Evolutionary conservation across 2,113 vertebrate genomes (phyloP).

Genomic region (Petroica traversi): DNA sequence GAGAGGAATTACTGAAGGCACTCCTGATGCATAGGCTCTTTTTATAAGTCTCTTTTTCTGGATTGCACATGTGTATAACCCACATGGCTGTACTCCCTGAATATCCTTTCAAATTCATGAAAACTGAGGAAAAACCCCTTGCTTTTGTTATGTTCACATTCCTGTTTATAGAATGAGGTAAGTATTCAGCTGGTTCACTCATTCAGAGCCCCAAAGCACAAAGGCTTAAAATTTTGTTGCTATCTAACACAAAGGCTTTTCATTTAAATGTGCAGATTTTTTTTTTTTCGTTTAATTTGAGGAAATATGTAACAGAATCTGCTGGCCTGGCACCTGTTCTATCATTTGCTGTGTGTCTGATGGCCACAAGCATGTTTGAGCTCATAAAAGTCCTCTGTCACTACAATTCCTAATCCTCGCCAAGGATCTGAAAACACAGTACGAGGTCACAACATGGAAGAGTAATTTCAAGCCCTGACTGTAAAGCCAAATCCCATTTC

Average conservation of each 20-base stretch:
- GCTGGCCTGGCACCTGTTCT: background rate
- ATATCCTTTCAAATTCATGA: background rate
- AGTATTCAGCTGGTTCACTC: background rate
- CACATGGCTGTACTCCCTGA: background rate
- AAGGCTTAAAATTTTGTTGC: background rate
- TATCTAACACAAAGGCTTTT: background rate
- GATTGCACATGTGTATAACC: background rate
- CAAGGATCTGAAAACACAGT: background rate
- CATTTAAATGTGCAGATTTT: background rate
- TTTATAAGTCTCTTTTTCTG: background rate
- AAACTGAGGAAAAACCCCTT: fast-evolving
- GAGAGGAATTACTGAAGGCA: background rate
- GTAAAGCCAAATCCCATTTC: slow-evolving; percentile 16
- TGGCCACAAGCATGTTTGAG: background rate
- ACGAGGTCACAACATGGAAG: fast-evolving
- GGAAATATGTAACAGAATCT: background rate
- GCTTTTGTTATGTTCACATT: background rate
- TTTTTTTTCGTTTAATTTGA: background rate
- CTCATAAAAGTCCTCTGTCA: background rate
- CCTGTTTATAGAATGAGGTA: background rate
- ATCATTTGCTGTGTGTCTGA: background rate
- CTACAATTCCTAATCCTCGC: background rate
- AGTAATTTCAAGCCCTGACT: background rate
- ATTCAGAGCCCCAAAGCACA: background rate
- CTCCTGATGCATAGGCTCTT: background rate